Percentiles rank a stretch among this genome's conserved stretches.
Evolutionary conservation across 2,113 vertebrate species (phyloP).

Genomic region (Petrocephalus zakoni): DNA sequence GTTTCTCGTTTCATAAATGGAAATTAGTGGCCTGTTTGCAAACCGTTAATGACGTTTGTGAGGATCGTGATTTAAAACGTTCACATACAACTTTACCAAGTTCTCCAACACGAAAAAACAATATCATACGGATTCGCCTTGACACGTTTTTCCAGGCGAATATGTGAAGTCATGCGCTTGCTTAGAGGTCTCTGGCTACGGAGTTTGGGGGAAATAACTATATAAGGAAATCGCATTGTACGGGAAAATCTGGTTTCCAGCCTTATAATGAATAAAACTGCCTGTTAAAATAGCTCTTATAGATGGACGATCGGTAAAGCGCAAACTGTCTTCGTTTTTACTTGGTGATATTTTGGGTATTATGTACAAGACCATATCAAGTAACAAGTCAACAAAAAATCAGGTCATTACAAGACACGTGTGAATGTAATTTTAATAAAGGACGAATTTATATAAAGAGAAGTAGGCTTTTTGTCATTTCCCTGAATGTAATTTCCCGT

Average conservation of each 20-base stretch:
- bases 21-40: neutral
- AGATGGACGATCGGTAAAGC: neutral
- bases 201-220: neutral
- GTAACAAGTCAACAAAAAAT: neutral
- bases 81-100: neutral
- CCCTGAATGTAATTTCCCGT: neutral
- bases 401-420: neutral
- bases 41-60: neutral
- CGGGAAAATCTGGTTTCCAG: neutral
- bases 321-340: neutral
- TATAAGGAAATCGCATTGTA: neutral
- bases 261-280: neutral
- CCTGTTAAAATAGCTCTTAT: neutral
- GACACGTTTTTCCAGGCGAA: neutral
- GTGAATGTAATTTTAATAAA: neutral
- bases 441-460: neutral
- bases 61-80: neutral
- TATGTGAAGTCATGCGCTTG: neutral
- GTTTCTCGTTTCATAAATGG: neutral
- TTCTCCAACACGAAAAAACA: neutral
- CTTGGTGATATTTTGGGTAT: neutral
- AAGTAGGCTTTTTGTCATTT: neutral
- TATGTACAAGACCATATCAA: neutral
- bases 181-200: neutral
- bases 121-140: neutral